Base-by-base conservation (phyloP, 1,140 invertebrate genomes). In the Papilio aristodemus region DNA sequence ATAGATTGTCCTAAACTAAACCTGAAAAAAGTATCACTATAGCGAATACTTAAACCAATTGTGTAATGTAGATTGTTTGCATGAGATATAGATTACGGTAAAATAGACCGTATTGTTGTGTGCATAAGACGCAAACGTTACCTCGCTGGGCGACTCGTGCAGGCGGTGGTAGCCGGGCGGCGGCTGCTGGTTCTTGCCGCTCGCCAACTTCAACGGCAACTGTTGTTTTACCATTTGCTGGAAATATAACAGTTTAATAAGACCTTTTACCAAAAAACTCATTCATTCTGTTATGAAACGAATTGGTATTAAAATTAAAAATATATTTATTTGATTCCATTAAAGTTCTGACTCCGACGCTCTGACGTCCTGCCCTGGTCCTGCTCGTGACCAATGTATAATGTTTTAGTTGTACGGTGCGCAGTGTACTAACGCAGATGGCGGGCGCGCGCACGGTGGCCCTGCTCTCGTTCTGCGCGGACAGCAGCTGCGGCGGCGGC, bases 121-220 rank as follows among this genome's bases (percentile, higher is more conserved):
- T 3, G 5, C 4, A n/a, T 41, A 41, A 41, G 4, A 13, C 39
- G 10, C 11, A 57, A 37, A 69, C 13, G 66, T 76, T 62, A 90
- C 87, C 73, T 88, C 80, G 73, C 86, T 85, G 27, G 89, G 85
- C 17, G 90, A 89, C 77, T 89, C 85, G 76, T 90, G 87, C 39
- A 91, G 73, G 3, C 87, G 63, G 67, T 90, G 83, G 78, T 88
- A 87, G 4, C 83, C 85, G 7, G 85, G 83, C 14, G 86, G 85
- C 19, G 84, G 78, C 54, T 86, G 85, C 54, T 87, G 85, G 11
- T 74, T 78, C 64, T 91, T 91, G 54, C 86, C 86, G 25, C 88
- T 91, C n/a, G 91, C 90, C 66, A 98, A 89, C 83, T 97, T 97
- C 59, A 97, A 90, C 6, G 96, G 96, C 64, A 98, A 86, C 86